phyloP scores from a whole-genome alignment of 2,113 vertebrate species.

The Sylvietta virens region DNA sequence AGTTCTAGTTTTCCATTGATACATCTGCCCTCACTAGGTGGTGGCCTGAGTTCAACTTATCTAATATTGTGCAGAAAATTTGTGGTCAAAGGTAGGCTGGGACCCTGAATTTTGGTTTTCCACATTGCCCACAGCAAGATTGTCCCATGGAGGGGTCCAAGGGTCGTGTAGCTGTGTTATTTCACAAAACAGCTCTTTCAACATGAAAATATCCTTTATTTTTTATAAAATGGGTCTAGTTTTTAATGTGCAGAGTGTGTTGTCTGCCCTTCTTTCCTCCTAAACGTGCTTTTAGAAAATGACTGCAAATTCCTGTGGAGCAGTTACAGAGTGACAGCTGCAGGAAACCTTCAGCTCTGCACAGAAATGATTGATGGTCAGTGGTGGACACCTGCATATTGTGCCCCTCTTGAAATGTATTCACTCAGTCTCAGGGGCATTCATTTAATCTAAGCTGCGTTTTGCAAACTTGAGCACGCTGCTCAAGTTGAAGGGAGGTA shows the following conservation, averaged over 20 bases:
- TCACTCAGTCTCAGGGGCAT: conserved; percentile 1
- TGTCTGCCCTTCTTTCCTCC: background rate
- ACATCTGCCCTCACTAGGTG: background rate
- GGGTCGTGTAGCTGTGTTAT: background rate
- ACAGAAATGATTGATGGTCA: conserved; percentile 22
- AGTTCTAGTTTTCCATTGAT: background rate
- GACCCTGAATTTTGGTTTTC: background rate
- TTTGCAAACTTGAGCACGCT: background rate
- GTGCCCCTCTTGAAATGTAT: background rate
- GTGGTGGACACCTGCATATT: background rate
- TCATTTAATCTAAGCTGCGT: conserved; percentile 11
- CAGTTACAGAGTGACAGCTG: background rate
- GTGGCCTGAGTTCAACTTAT: background rate
- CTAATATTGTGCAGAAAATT: background rate
- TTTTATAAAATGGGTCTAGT: background rate
- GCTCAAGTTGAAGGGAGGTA: background rate
- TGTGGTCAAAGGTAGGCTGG: background rate
- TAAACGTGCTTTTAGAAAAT: background rate
- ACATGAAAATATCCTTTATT: background rate
- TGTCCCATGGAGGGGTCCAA: background rate
- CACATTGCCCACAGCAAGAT: rapidly evolving
- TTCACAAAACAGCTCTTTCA: background rate
- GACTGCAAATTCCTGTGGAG: background rate
- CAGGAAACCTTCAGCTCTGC: background rate
- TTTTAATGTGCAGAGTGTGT: background rate